Percentiles rank a stretch among this genome's conserved stretches.
phyloP scores from a whole-genome alignment of 2,888 invertebrate genomes.

The Agrotis ipsilon region DNA sequence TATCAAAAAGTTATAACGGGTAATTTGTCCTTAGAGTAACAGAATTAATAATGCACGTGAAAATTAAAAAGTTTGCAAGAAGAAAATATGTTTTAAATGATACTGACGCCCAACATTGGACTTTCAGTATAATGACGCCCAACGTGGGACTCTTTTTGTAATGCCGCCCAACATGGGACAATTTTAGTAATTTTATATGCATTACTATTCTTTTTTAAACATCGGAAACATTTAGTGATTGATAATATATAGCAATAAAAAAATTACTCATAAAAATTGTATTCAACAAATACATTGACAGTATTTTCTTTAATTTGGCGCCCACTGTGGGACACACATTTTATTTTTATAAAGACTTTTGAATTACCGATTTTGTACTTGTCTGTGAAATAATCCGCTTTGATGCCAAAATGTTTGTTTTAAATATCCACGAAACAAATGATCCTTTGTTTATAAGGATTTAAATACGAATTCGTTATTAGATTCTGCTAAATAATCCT shows the following conservation, averaged over 20 bases:
- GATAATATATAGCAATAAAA: not conserved
- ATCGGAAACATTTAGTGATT: conserved; percentile 77
- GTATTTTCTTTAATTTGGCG: conserved; percentile 27
- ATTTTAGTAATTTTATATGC: no score
- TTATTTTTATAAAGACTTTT: not conserved
- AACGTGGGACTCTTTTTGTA: not conserved
- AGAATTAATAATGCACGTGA: not conserved
- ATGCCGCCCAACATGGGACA: not conserved
- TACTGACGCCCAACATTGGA: conserved; percentile 25
- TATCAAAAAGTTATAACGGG: not conserved
- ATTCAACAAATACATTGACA: no score
- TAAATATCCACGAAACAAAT: not conserved
- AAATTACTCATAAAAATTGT: not conserved
- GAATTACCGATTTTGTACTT: not conserved
- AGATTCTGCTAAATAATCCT: not conserved
- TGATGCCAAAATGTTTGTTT: not conserved
- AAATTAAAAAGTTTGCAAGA: not conserved
- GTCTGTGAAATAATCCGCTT: no score
- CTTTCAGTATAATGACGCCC: conserved; percentile 24
- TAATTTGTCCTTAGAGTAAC: not conserved
- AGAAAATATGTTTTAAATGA: not conserved
- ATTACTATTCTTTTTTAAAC: conserved; percentile 82
- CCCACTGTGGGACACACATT: conserved; percentile 29
- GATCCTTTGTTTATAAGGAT: not conserved
- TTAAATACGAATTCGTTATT: not conserved